phyloP scores from a whole-genome alignment of 2,113 vertebrate species.

The Sceloporus tristichus region DNA sequence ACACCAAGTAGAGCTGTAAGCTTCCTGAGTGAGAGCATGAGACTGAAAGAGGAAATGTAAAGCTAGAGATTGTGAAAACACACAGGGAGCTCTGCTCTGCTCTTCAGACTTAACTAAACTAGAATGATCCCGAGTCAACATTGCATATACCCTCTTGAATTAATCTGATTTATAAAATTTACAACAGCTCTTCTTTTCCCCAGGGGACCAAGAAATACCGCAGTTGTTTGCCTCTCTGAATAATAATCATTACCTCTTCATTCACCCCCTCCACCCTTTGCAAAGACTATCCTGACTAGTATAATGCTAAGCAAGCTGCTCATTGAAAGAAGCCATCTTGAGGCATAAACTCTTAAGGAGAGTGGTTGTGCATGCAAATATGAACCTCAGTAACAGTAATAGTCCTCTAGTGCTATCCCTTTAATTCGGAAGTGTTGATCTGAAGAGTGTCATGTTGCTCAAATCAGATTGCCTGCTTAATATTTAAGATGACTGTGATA shows the following conservation, averaged over 20 bases:
- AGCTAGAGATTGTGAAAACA: not conserved
- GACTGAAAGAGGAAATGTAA: not conserved
- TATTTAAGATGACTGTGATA: constrained; percentile 67
- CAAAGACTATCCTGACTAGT: constrained; percentile 35
- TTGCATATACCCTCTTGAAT: not conserved
- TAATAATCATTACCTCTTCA: constrained; percentile 20
- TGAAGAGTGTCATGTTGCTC: constrained; percentile 48
- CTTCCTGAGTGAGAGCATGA: not conserved
- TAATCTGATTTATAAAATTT: constrained; percentile 20
- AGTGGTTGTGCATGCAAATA: constrained; percentile 8
- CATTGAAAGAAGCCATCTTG: constrained; percentile 44
- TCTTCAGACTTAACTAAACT: not conserved
- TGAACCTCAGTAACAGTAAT: constrained; percentile 36
- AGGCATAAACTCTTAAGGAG: not conserved
- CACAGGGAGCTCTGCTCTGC: not conserved
- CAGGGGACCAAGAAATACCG: constrained; percentile 11
- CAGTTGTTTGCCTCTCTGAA: constrained; percentile 23
- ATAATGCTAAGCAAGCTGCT: constrained; percentile 60
- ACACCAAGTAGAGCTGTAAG: not conserved
- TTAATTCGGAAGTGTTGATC: constrained; percentile 32
- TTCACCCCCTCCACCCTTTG: not conserved
- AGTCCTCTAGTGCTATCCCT: constrained; percentile 15
- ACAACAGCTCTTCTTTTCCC: constrained; percentile 11
- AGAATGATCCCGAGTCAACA: not conserved
- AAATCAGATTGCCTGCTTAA: constrained; percentile 65